Base-by-base conservation (phyloP, 2,888 invertebrate species). In the Pegoplata infirma region DNA sequence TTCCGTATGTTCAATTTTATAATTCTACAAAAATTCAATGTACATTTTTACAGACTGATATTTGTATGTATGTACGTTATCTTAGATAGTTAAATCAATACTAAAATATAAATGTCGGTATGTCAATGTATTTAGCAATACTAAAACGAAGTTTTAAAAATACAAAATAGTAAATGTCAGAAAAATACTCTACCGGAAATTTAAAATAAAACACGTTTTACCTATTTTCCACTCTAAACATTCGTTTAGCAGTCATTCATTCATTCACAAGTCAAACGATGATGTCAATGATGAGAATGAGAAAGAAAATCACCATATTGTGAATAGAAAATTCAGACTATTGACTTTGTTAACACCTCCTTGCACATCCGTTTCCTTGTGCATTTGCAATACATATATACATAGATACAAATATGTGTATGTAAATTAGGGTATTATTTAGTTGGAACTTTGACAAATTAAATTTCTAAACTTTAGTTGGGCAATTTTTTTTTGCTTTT, bases 271-370 rank as follows among this genome's bases (percentile, higher is more conserved):
- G 66, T 67, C 46, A 46, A 67, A 55, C 17, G 25, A 67, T 67
- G 46, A 51, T 53, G 51, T 51, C 51, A 40, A 16, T 51, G 36
- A 17, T 53, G 19, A 14, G 10, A 5, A 40, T 19, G 10, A 44
- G 19, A 16, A 10, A 36, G n/a, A 64, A 16, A 53, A 53, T 16
- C n/a, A 46, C 25, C 17, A 44, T 55, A 66, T 55, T 66, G 53
- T 44, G 23, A 10, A 74, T 66, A 8, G 36, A 46, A 53, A 44
- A 61, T 67, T 28, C 59, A 21, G 47, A 46, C 66, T 74, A 61
- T 67, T 67, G 67, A 74, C 53, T 61, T 61, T 73, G 51, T 72
- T 64, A 67, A 67, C 66, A 74, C 74, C 59, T 59, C 53, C 51
- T 10, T 67, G 32, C 51, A 75, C 68, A 69, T 69, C 55, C 68